phyloP scores from a whole-genome alignment of 2,113 vertebrate species.

The Micronycteris hirsuta region DNA sequence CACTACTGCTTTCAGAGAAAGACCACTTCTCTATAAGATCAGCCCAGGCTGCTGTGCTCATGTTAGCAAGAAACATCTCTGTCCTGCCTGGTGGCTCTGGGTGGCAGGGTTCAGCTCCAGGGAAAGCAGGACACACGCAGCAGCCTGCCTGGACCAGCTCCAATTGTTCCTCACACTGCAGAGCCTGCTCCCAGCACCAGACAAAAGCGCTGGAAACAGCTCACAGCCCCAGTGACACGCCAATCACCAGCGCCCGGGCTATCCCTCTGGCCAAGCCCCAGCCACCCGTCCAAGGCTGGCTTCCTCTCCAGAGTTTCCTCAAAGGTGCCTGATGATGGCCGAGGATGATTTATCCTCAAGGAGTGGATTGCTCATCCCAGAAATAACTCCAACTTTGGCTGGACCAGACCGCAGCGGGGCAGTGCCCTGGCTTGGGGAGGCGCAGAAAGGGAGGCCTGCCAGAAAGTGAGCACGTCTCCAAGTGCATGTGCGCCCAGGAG shows the following conservation, averaged over 20 bases:
- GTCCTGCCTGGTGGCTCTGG: not conserved
- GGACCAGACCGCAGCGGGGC: not conserved
- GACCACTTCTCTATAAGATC: not conserved
- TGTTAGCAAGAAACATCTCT: slow-evolving; percentile 1
- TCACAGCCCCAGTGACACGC: not conserved
- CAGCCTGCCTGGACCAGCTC: not conserved
- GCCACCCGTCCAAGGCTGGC: not conserved
- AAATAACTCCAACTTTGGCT: slow-evolving; percentile 40
- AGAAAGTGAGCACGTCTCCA: not conserved
- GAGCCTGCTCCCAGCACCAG: not conserved
- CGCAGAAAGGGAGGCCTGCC: not conserved
- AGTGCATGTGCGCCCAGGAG: not conserved
- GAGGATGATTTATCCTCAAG: not conserved
- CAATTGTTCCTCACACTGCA: not conserved
- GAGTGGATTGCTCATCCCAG: not conserved
- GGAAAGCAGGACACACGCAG: not conserved
- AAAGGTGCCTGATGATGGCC: not conserved
- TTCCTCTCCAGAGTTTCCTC: slow-evolving; percentile 1
- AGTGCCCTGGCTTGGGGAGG: not conserved
- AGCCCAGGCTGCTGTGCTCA: not conserved
- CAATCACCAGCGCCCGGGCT: not conserved
- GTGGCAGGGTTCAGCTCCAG: not conserved
- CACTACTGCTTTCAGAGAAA: not conserved
- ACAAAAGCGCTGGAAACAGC: slow-evolving; percentile 46
- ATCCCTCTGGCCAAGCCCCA: not conserved